Evolutionary conservation across 2,113 vertebrate species (phyloP), one percentile per base, ranked within the genome.

Genomic region (Nicator chloris): DNA sequence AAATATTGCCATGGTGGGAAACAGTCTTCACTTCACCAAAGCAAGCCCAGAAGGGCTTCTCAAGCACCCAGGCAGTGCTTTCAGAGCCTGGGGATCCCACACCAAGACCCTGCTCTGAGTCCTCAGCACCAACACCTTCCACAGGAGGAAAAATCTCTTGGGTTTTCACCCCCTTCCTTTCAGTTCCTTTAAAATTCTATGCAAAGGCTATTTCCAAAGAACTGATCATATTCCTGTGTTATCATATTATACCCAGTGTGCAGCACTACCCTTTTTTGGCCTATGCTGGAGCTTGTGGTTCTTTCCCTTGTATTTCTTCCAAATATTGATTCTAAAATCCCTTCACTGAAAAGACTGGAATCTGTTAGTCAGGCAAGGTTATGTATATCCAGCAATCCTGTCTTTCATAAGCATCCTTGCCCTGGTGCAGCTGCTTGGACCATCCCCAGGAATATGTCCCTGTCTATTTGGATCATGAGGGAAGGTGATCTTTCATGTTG

Each of bases 371-470:
- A 95, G 81, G 54, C 63, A 87, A 13, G 33, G 63, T 64, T 42
- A 11, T 35, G 63, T 19, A 49, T 54, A 73, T 49, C 54, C 78
- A 92, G 69, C 35, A 90, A 56, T 37, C 75, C 28, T 17, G 19
- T 35, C 59, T 85, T 66, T 80, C 88, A 77, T 75, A 90, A 93
- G 68, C 60, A 63, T 65, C 87, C 66, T 80, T 80, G 54, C 82
- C 40, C 78, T 59, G 51, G 59, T 90, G 88, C 95, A 96, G 79
- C 92, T 96, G 93, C 86, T 95, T 96, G 94, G 93, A 86, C 40
- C 7, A 0, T n/a, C 82, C 86, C 82, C 90, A 94, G 75, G 64
- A 90, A 82, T 39, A 42, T 11, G 71, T 86, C 87, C 79, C 79
- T 82, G 60, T 57, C 69, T 66, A 53, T 93, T 88, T 90, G 82